Conservation (phyloP, 2,888 invertebrate genomes). For the Diogma glabrata region DNA sequence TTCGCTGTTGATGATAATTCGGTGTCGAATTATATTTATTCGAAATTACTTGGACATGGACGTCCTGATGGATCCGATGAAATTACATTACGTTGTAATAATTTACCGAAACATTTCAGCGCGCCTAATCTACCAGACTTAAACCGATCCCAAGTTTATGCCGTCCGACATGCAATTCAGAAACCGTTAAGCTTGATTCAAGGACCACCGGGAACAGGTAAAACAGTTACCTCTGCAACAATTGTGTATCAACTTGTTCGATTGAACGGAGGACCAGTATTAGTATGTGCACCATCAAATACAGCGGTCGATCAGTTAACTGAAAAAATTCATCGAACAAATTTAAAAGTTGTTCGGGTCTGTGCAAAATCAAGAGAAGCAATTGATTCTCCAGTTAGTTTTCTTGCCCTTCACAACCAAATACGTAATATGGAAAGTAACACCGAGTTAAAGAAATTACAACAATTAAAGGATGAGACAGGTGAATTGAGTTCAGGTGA, state of each 20-base stretch:
- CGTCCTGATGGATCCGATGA: conserved; percentile 93
- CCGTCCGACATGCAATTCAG: conserved; percentile 95
- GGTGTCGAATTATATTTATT: conserved; percentile 96
- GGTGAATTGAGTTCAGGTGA: conserved; percentile 94
- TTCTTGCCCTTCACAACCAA: conserved; percentile 93
- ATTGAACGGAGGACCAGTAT: conserved; percentile 85
- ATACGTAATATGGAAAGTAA: conserved; percentile 89
- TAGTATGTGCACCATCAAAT: conserved; percentile 98
- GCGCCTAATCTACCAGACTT: conserved; percentile 96
- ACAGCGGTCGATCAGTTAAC: conserved; percentile 99
- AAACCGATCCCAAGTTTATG: conserved; percentile 95
- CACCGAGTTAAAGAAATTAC: conserved; percentile 87
- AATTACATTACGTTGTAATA: conserved; percentile 70
- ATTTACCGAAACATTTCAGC: conserved; percentile 91
- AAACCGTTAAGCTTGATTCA: conserved; percentile 93
- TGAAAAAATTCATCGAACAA: conserved; percentile 96
- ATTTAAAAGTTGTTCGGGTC: conserved; percentile 82
- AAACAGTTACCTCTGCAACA: conserved; percentile 98
- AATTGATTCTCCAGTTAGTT: conserved; percentile 94
- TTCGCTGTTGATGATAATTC: conserved; percentile 95
- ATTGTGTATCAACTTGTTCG: conserved; percentile 96
- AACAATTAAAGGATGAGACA: conserved; percentile 94
- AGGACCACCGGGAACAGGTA: conserved; percentile 89
- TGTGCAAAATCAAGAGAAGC: conserved; percentile 98
- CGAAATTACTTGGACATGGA: conserved; percentile 87